phyloP scores from a whole-genome alignment of 2,113 vertebrate species.

The Pseudopodoces humilis region DNA sequence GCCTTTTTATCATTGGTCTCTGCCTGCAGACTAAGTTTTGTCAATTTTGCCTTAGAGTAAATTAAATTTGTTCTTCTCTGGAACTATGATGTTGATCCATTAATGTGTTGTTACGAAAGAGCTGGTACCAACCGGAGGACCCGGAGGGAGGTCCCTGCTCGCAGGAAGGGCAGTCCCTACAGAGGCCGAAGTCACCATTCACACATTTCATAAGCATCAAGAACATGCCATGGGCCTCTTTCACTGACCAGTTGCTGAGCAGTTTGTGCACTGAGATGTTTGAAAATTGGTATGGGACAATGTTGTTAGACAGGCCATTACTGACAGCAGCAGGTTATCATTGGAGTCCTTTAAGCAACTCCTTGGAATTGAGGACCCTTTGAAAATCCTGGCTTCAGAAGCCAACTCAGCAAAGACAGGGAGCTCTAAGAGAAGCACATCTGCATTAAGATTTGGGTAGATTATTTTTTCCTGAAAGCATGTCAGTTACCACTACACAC shows the following conservation, averaged over 20 bases:
- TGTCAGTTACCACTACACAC: not conserved
- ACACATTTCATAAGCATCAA: not conserved
- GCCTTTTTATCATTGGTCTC: not conserved
- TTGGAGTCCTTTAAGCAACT: not conserved
- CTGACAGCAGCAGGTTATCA: not conserved
- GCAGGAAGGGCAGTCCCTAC: not conserved
- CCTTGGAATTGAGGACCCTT: not conserved
- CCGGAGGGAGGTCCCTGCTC: not conserved
- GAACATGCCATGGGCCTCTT: not conserved
- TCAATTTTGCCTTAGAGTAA: not conserved
- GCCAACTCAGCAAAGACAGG: accelerated
- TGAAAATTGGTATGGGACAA: not conserved
- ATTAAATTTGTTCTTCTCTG: not conserved
- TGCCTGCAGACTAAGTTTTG: not conserved
- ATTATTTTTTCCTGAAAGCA: not conserved
- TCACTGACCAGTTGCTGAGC: not conserved
- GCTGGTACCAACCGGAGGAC: not conserved
- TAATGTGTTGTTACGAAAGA: not conserved
- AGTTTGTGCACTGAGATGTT: not conserved
- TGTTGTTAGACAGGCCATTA: not conserved
- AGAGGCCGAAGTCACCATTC: not conserved
- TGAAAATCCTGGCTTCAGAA: not conserved
- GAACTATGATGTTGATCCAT: not conserved
- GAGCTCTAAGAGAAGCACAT: not conserved
- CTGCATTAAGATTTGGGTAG: not conserved